phyloP scores from a whole-genome alignment of 2,113 vertebrate species.

The Xenopus tropicalis region UCB_Xtro_10.0 CM004450.2:102210001-102210500 shows the following conservation, averaged over 20 bases:
- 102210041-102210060: not conserved
- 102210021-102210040: not conserved
- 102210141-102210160: constrained; percentile 61
- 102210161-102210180: constrained; percentile 69
- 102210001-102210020: not conserved
- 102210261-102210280: constrained; percentile 78
- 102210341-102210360: constrained; percentile 3
- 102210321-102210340: constrained; percentile 60
- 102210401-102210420: too few relatives aligned
- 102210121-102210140: constrained; percentile 37
- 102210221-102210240: constrained; percentile 57
- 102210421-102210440: too few relatives aligned
- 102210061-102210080: not conserved
- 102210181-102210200: constrained; percentile 70
- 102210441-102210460: too few relatives aligned
- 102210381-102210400: too few relatives aligned
- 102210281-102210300: constrained; percentile 64
- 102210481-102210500: too few relatives aligned
- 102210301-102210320: constrained; percentile 62
- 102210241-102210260: constrained; percentile 54
- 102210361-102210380: not conserved
- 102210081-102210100: not conserved
- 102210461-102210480: too few relatives aligned
- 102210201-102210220: constrained; percentile 61
- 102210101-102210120: not conserved